Base-by-base conservation (phyloP, 2,113 vertebrate genomes). In the Rhegmatorhina hoffmannsi region DNA sequence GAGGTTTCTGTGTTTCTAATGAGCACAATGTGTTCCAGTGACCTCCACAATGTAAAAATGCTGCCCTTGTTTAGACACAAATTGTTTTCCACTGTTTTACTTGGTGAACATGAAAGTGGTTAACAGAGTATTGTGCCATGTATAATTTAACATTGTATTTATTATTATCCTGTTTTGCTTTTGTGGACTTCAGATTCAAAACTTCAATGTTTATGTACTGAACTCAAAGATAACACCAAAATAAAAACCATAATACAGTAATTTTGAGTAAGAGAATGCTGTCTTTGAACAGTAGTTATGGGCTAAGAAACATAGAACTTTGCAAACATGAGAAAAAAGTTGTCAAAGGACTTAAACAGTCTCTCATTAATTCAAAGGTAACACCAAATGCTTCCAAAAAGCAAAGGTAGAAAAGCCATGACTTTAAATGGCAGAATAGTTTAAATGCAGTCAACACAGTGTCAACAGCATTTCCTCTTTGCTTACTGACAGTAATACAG, bases 51-150 rank as follows among this genome's bases (percentile, higher is more conserved):
- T 0, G 4, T 29, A 79, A 56, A 95, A 97, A 85, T 53, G 77
- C 58, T 95, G 59, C 93, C 79, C 67, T 89, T 94, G 78, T 84
- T 96, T 94, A 76, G 91, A 95, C 94, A 94, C 67, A 84, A 95
- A 87, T 76, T 80, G 33, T 44, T 87, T 75, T 91, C 55, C 34
- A 43, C 72, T 56, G 38, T 95, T 89, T 94, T 69, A 68, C 34
- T 84, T 68, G 56, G 80, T 68, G 74, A 94, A 97, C 94, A 91
- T 68, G 77, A 84, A 50, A 95, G 70, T 47, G 79, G 60, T 89
- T 87, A 94, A 76, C 6, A 16, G 5, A 18, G 77, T 80, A 29
- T 73, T 55, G 69, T 75, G 47, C 33, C 64, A 67, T 89, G 49
- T 28, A 90, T 92, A 96, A 94, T 87, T 95, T 91, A 94, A 92